phyloP scores from a whole-genome alignment of 2,797 vertebrate species.

The Sciurus carolinensis region DNA sequence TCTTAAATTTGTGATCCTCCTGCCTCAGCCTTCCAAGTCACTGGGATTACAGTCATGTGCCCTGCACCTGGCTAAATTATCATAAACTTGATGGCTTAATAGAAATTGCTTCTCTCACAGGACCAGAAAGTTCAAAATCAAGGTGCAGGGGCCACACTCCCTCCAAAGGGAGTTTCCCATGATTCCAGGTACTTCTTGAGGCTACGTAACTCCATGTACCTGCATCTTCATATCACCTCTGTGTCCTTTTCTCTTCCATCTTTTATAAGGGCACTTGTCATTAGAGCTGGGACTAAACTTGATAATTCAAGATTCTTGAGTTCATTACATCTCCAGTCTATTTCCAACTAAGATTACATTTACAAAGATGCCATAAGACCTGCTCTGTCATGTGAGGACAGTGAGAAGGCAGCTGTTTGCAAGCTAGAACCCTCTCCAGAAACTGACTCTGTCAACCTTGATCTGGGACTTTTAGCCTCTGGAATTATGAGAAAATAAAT shows the following conservation, averaged over 20 bases:
- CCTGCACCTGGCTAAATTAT: too few relatives aligned
- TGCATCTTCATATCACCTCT: neutral
- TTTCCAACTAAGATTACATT: neutral
- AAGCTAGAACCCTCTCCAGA: neutral
- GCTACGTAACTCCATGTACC: neutral
- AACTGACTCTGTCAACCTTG: neutral
- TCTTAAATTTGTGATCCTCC: too few relatives aligned
- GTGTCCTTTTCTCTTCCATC: neutral
- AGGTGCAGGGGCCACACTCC: neutral
- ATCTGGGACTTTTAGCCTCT: neutral
- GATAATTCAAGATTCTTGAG: neutral
- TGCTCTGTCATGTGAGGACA: constrained; percentile 13
- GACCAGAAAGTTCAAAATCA: neutral
- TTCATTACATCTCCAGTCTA: neutral
- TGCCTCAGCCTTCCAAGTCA: too few relatives aligned
- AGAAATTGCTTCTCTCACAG: neutral
- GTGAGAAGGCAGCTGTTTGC: neutral
- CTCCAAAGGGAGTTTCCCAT: neutral
- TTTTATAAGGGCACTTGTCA: neutral
- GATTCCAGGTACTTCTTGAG: neutral
- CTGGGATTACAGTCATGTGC: too few relatives aligned
- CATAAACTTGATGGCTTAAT: neutral
- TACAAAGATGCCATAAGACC: neutral
- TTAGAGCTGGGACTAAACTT: neutral
- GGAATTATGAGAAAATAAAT: neutral